Evolutionary conservation across 2,797 vertebrate species (phyloP).

Genomic region (Pseudochromis fuscus): DNA sequence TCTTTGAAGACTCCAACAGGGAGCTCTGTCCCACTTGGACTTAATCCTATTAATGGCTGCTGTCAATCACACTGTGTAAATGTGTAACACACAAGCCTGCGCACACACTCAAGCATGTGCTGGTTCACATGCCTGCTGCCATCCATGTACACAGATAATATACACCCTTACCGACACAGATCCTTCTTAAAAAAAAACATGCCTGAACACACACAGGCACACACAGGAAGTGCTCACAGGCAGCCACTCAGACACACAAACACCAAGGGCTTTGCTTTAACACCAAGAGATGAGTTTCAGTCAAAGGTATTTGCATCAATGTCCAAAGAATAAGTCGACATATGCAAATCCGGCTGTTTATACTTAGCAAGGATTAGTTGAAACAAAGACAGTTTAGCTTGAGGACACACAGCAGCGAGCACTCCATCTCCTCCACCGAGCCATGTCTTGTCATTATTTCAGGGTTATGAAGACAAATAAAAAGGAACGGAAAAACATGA

Average conservation of each 20-base stretch:
- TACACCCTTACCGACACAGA: constrained; percentile 27
- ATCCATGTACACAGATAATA: constrained; percentile 37
- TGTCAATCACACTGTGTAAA: constrained; percentile 73
- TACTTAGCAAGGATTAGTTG: constrained; percentile 77
- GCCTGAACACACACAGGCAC: constrained; percentile 23
- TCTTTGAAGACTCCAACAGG: constrained; percentile 78
- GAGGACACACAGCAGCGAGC: constrained; percentile 62
- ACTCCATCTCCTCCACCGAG: constrained; percentile 55
- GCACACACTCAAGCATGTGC: constrained; percentile 3
- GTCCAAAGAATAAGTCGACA: constrained; percentile 76
- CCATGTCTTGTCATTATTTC: constrained; percentile 62
- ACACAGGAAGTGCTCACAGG: constrained; percentile 31
- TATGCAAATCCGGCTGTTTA: constrained; percentile 78
- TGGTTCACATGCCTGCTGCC: constrained; percentile 40
- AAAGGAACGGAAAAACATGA: constrained; percentile 41
- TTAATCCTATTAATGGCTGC: constrained; percentile 83
- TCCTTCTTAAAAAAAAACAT: constrained; percentile 17
- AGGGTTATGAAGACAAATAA: constrained; percentile 54
- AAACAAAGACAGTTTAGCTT: constrained; percentile 78
- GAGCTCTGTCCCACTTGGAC: constrained; percentile 78
- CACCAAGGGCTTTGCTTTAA: constrained; percentile 61
- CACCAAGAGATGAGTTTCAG: constrained; percentile 71
- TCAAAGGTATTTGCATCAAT: constrained; percentile 78
- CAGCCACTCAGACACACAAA: constrained; percentile 54
- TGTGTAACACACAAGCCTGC: constrained; percentile 1